Percentiles rank a stretch among this genome's conserved stretches.
Conservation (phyloP, 2,113 vertebrate species). For the Sialia sialis region DNA sequence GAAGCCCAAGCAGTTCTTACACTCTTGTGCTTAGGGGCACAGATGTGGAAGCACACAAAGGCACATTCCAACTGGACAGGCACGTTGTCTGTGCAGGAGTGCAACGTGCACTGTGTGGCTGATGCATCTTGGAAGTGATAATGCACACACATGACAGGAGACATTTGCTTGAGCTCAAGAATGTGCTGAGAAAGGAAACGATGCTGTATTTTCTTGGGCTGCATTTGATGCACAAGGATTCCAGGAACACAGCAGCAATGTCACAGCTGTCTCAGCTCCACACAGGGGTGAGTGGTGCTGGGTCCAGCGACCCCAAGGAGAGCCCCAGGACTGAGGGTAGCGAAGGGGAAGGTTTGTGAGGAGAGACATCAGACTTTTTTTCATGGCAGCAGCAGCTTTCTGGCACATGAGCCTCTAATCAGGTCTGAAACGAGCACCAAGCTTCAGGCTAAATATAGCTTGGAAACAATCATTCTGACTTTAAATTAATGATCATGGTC, state of each 20-base stretch:
- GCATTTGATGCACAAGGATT: neutral
- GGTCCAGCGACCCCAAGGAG: neutral
- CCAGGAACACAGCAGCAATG: neutral
- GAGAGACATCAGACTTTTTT: neutral
- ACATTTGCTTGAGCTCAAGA: neutral
- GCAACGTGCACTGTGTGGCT: rapidly evolving
- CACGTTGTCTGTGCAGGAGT: neutral
- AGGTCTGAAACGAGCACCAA: constrained; percentile 32
- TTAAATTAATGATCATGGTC: constrained; percentile 44
- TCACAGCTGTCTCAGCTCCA: neutral
- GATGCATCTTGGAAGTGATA: neutral
- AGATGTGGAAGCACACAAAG: neutral
- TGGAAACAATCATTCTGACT: constrained; percentile 25
- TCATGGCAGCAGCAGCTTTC: neutral
- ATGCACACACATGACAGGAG: neutral
- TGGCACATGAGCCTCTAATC: neutral
- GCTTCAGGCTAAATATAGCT: constrained; percentile 43
- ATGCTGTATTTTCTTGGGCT: neutral
- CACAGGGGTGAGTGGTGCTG: neutral
- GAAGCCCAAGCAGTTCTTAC: neutral
- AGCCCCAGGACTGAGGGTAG: rapidly evolving
- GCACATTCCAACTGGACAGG: neutral
- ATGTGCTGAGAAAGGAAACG: neutral
- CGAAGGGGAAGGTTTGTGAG: neutral
- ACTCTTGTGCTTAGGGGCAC: neutral